Conservation (phyloP, 1,140 invertebrate genomes). For the Tenebrio molitor region DNA sequence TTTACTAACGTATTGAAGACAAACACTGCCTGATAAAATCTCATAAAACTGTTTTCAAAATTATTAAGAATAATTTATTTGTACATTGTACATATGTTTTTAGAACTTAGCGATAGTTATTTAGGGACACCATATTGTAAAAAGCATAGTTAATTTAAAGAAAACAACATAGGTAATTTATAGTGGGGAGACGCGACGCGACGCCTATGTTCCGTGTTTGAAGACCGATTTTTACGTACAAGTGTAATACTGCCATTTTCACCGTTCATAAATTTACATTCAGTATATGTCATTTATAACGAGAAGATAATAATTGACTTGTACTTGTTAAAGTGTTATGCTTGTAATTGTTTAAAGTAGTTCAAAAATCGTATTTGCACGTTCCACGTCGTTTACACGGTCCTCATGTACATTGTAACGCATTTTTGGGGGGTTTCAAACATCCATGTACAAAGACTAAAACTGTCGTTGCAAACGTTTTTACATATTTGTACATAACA, state of each 20-base stretch:
- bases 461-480: conserved; percentile 29
- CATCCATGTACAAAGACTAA: conserved; percentile 5
- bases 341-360: conserved; percentile 20
- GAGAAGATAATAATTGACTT: background rate
- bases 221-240: conserved; percentile 36
- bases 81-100: conserved; percentile 53
- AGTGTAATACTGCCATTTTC: conserved; percentile 32
- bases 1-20: conserved; percentile 53
- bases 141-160: conserved; percentile 37
- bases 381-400: background rate
- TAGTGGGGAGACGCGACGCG: conserved; percentile 36
- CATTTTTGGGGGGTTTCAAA: background rate
- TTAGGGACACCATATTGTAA: conserved; percentile 44
- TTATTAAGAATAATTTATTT: conserved; percentile 55
- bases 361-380: conserved; percentile 4
- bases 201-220: conserved; percentile 16
- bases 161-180: conserved; percentile 48
- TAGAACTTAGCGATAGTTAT: conserved; percentile 46
- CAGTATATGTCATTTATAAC: conserved; percentile 7
- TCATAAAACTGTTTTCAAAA: conserved; percentile 54
- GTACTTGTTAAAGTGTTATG: conserved; percentile 34
- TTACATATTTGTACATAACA: conserved; percentile 20
- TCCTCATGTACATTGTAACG: background rate
- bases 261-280: conserved; percentile 13
- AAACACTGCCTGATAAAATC: conserved; percentile 57